phyloP scores from a whole-genome alignment of 2,888 invertebrate genomes.

The Miltochrista miniata region DNA sequence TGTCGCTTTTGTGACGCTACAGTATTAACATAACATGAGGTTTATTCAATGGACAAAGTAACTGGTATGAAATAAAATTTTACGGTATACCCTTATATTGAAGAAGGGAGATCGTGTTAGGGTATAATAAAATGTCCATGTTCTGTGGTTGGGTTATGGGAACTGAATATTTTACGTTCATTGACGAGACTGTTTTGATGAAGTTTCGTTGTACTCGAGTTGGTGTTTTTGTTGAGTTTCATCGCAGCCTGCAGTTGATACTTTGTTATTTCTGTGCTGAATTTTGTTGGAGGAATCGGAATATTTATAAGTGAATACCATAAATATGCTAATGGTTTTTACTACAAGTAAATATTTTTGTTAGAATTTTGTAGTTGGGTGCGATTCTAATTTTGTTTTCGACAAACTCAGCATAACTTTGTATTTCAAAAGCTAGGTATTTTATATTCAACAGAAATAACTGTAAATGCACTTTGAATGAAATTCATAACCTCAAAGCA shows the following conservation, averaged over 20 bases:
- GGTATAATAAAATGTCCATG: conserved; percentile 68
- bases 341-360: too few species aligned
- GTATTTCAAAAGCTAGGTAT: too few species aligned
- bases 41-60: conserved; percentile 77
- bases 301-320: conserved; percentile 5
- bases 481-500: too few species aligned
- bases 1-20: conserved; percentile 65
- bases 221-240: conserved; percentile 20
- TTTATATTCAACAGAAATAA: too few species aligned
- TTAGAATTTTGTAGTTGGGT: too few species aligned
- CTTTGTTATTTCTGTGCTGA: conserved; percentile 11
- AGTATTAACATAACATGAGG: conserved; percentile 76
- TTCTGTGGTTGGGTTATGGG: conserved; percentile 53
- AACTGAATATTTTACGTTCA: conserved; percentile 58
- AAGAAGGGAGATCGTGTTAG: conserved; percentile 68
- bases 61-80: conserved; percentile 77
- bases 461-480: too few species aligned
- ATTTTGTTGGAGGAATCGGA: conserved; percentile 1
- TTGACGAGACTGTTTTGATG: conserved; percentile 42
- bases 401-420: too few species aligned
- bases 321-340: not conserved
- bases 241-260: conserved; percentile 1
- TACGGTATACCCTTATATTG: conserved; percentile 76
- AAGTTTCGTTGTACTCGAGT: conserved; percentile 23
- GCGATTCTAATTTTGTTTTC: too few species aligned